Evolutionary conservation across 1,140 invertebrate genomes (phyloP).

Genomic region (Drosophila carrolli): DNA sequence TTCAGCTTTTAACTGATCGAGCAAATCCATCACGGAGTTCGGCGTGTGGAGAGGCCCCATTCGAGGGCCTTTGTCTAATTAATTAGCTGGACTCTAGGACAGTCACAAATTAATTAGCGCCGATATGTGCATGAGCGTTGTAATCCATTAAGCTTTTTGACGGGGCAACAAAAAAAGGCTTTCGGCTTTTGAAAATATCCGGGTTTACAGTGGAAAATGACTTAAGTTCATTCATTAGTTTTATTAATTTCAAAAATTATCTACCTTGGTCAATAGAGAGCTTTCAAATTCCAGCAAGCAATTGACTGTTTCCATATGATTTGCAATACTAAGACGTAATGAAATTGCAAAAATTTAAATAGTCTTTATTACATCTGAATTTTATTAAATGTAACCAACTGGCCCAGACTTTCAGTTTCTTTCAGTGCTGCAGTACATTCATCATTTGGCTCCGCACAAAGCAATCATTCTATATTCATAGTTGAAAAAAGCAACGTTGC

Average conservation of each 20-base stretch:
- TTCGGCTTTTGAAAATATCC: slow-evolving; percentile 12
- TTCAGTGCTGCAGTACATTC: slow-evolving; percentile 26
- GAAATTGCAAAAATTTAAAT: too few species aligned
- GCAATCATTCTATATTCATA: slow-evolving; percentile 81
- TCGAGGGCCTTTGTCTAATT: slow-evolving; percentile 69
- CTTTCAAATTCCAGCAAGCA: too few species aligned
- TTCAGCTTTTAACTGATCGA: slow-evolving; percentile 57
- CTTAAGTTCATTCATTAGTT: too few species aligned
- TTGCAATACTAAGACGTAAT: too few species aligned
- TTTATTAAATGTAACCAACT: too few species aligned
- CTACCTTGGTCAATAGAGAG: too few species aligned
- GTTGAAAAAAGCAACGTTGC: slow-evolving; percentile 75
- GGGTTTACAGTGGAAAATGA: slow-evolving; percentile 8
- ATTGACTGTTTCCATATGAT: too few species aligned
- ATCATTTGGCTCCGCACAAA: slow-evolving; percentile 49
- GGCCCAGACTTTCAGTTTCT: neutral
- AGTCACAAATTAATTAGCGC: slow-evolving; percentile 75
- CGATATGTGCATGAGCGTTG: slow-evolving; percentile 37
- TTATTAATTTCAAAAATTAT: too few species aligned
- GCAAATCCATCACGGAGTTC: slow-evolving; percentile 35
- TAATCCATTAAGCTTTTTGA: slow-evolving; percentile 60
- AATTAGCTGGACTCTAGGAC: slow-evolving; percentile 61
- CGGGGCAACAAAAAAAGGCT: slow-evolving; percentile 3
- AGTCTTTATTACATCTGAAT: neutral
- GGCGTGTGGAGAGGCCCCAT: slow-evolving; percentile 17